Evolutionary conservation across 1,140 invertebrate species (phyloP).

Genomic region (Meloidogyne chitwoodi): DNA sequence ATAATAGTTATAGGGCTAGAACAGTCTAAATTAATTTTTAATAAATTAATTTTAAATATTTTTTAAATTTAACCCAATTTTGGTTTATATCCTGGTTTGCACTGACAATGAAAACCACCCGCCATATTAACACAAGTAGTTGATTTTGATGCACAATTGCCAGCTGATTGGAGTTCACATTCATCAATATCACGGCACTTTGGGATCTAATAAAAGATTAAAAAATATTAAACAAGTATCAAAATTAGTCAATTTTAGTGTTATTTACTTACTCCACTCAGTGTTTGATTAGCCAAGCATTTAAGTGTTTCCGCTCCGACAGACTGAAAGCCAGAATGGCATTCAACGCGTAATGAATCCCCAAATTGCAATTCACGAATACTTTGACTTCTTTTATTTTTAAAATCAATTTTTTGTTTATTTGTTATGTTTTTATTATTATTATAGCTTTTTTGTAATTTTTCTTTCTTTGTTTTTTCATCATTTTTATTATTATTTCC

Average conservation of each 20-base stretch:
- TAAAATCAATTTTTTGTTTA: neutral
- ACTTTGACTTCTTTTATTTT: neutral
- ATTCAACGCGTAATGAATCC: conserved; percentile 85
- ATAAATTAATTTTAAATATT: neutral
- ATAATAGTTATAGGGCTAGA: neutral
- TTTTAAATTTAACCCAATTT: conserved; percentile 72
- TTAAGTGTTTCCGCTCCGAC: conserved; percentile 79
- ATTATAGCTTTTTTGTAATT: neutral
- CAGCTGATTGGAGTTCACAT: conserved; percentile 70
- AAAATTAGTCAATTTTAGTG: too few relatives aligned
- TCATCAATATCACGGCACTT: conserved; percentile 77
- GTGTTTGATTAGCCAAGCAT: conserved; percentile 79
- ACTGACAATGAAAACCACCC: conserved; percentile 86
- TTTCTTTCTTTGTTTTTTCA: neutral
- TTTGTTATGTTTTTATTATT: neutral
- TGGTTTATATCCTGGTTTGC: conserved; percentile 68
- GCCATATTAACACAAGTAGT: conserved; percentile 82
- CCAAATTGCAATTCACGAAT: conserved; percentile 71
- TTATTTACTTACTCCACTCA: conserved; percentile 67
- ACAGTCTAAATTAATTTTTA: neutral
- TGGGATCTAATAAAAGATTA: conserved; percentile 64
- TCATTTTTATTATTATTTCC: neutral
- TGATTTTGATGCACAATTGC: conserved; percentile 34
- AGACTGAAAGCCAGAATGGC: conserved; percentile 79
- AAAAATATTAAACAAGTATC: neutral